Percentiles rank a stretch among this genome's conserved stretches.
phyloP scores from a whole-genome alignment of 92 coral and sea anemone genomes.

The Muricea muricata region DNA sequence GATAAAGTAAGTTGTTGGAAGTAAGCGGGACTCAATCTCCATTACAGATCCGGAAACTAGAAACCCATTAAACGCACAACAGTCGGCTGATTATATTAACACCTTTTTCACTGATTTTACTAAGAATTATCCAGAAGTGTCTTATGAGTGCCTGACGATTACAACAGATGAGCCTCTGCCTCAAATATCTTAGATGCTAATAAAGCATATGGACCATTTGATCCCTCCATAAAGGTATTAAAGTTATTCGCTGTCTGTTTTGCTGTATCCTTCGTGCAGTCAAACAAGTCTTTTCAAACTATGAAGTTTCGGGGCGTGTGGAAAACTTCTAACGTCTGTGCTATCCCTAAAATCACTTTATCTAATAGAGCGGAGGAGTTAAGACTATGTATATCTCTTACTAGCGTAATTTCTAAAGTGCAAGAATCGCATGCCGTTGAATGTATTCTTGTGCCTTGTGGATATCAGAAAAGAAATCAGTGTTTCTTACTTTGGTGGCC shows the following conservation, averaged over 20 bases:
- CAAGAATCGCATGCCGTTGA: slow-evolving; percentile 7
- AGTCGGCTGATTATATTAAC: background rate
- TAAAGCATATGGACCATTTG: slow-evolving; percentile 13
- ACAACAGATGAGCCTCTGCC: background rate
- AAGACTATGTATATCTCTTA: slow-evolving; percentile 5
- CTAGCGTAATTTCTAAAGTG: slow-evolving; percentile 2
- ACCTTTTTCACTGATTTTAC: slow-evolving; percentile 8
- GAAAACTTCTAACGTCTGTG: background rate
- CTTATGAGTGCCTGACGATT: background rate
- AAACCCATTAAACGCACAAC: background rate
- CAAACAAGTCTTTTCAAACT: background rate
- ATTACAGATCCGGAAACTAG: background rate
- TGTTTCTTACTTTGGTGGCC: slow-evolving; percentile 2
- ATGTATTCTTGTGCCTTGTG: background rate
- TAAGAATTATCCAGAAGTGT: background rate
- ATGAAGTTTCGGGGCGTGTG: slow-evolving; percentile 1
- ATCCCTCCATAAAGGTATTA: background rate
- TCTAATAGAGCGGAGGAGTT: background rate
- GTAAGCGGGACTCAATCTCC: background rate
- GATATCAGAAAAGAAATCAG: background rate
- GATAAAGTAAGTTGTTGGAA: too few relatives aligned
- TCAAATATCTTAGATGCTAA: slow-evolving; percentile 14
- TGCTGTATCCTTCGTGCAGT: background rate
- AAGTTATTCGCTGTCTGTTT: slow-evolving; percentile 1
- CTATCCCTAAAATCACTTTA: background rate